These are phyloP conservation scores for Nymphalis polychloros DNA, from an alignment of 2,888 invertebrate genomes.

Conservation along the genomic window DNA sequence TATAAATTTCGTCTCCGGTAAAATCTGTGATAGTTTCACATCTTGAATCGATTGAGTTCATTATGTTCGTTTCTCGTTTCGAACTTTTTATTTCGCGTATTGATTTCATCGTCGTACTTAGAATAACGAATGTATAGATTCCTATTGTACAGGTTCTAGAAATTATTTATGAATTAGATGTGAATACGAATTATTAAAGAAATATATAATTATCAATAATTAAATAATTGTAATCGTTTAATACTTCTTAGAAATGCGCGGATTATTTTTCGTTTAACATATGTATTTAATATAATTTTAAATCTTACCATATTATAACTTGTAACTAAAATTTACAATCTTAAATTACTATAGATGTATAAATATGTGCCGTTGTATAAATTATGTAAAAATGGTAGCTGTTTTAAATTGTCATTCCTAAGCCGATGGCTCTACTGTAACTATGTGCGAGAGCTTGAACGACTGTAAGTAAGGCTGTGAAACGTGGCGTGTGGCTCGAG, in stretches of 20 bases:
- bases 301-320: constrained; percentile 14
- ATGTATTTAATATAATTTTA: constrained; percentile 12
- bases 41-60: constrained; percentile 33
- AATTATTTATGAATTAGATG: constrained; percentile 28
- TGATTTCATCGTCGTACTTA: constrained; percentile 20
- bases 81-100: background rate
- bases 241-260: constrained; percentile 15
- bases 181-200: constrained; percentile 37
- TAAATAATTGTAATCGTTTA: constrained; percentile 31
- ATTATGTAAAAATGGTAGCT: constrained; percentile 43
- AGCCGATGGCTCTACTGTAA: constrained; percentile 65
- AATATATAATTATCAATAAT: constrained; percentile 23
- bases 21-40: constrained; percentile 60
- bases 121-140: constrained; percentile 31
- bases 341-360: constrained; percentile 24
- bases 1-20: constrained; percentile 30
- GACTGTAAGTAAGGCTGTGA: constrained; percentile 79
- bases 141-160: constrained; percentile 35
- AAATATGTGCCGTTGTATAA: constrained; percentile 27
- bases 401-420: constrained; percentile 70
- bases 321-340: constrained; percentile 22
- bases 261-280: constrained; percentile 10
- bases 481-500: constrained; percentile 65
- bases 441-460: constrained; percentile 67
- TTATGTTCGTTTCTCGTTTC: constrained; percentile 15